A percentile compares a stretch with the other conserved stretches of the same genome.
Conservation (phyloP, 1,140 invertebrate genomes). For the Megathymus violae region DNA sequence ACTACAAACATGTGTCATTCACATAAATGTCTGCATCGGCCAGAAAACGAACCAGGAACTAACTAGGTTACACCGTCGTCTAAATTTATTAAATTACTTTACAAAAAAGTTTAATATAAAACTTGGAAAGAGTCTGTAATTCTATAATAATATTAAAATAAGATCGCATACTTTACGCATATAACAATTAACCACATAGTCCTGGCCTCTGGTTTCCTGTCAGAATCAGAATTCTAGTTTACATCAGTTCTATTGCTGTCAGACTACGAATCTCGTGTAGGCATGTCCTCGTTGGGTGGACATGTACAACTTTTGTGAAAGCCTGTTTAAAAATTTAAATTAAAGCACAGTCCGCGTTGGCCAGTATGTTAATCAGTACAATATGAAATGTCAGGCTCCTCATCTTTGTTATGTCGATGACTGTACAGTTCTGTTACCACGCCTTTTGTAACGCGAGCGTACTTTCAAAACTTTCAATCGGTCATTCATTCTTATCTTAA, state of each 20-base stretch:
- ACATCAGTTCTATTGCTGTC: constrained; percentile 2
- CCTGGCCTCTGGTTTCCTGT: no score
- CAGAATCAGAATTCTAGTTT: neutral
- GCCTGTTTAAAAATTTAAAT: constrained; percentile 58
- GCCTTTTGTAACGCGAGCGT: constrained; percentile 51
- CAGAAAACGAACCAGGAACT: no score
- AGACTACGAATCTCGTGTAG: no score
- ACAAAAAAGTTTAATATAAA: no score
- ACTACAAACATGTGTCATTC: no score
- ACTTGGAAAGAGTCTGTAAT: no score
- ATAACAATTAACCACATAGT: no score
- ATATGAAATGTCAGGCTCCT: constrained; percentile 67
- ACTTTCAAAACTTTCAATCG: constrained; percentile 56
- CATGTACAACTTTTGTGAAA: constrained; percentile 42
- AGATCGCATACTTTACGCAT: no score
- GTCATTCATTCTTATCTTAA: constrained; percentile 66
- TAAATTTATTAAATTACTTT: no score
- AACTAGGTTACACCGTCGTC: no score
- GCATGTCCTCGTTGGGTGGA: neutral
- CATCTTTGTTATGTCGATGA: constrained; percentile 68
- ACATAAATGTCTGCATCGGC: no score
- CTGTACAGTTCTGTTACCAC: constrained; percentile 66
- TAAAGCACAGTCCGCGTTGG: constrained; percentile 56
- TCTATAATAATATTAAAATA: no score
- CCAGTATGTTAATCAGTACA: constrained; percentile 73